A percentile compares a stretch with the other conserved stretches of the same genome.
These are phyloP conservation scores for Mycalesis mineus DNA, from an alignment of 2,888 invertebrate genomes.

Conservation along the genomic window DNA sequence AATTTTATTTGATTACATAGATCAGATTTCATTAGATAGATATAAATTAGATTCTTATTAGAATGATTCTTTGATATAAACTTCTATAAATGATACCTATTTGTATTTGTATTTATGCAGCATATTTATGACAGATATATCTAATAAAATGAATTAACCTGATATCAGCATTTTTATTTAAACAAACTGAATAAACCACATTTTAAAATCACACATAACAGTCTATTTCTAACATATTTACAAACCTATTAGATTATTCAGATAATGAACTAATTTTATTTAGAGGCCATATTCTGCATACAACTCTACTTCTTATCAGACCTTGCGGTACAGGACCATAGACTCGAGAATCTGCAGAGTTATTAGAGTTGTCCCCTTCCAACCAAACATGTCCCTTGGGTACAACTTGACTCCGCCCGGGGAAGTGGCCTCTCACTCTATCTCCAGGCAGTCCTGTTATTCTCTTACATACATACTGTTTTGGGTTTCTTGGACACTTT, in stretches of 20 bases:
- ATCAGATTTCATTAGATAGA: too few relatives aligned
- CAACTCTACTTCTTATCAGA: slow-evolving; percentile 87
- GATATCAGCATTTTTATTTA: not conserved
- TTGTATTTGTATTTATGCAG: too few relatives aligned
- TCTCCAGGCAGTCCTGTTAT: slow-evolving; percentile 88
- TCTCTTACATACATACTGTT: slow-evolving; percentile 90
- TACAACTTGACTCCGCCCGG: slow-evolving; percentile 75
- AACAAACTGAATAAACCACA: not conserved
- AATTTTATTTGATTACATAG: too few relatives aligned
- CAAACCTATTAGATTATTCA: slow-evolving; percentile 37
- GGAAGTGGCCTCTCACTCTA: slow-evolving; percentile 70
- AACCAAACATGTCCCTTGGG: slow-evolving; percentile 94
- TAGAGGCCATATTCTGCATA: slow-evolving; percentile 89
- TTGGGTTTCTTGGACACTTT: slow-evolving; percentile 88
- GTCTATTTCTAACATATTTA: slow-evolving; percentile 1
- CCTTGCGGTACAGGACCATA: slow-evolving; percentile 95
- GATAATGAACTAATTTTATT: slow-evolving; percentile 64
- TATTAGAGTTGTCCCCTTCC: slow-evolving; percentile 91
- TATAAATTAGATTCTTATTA: too few relatives aligned
- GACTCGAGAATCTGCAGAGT: slow-evolving; percentile 91
- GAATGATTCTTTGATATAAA: too few relatives aligned
- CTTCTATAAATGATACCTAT: too few relatives aligned
- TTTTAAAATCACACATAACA: too few relatives aligned
- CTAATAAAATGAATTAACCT: not conserved
- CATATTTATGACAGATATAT: not conserved